phyloP scores from a whole-genome alignment of 2,113 vertebrate genomes.

The Thinocorus orbignyianus region DNA sequence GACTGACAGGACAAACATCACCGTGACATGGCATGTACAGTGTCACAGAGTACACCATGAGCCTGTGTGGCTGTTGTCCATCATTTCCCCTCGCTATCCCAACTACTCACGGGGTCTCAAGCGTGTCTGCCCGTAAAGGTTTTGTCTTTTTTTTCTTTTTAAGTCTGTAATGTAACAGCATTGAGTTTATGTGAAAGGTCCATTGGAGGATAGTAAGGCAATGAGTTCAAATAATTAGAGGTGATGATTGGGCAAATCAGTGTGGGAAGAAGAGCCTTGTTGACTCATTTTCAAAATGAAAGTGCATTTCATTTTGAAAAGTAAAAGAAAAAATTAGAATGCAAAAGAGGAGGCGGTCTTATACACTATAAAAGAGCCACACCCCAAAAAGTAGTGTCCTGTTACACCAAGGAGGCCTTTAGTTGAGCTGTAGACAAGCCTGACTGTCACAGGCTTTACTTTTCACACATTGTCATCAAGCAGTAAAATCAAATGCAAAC shows the following conservation, averaged over 20 bases:
- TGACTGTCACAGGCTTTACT: not conserved
- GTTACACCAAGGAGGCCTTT: not conserved
- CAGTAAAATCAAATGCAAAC: not conserved
- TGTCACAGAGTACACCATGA: rapidly evolving
- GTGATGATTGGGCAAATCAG: not conserved
- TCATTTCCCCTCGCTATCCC: too few relatives aligned
- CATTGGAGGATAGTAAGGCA: not conserved
- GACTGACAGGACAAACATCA: too few relatives aligned
- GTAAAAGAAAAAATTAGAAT: not conserved
- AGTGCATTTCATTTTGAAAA: not conserved
- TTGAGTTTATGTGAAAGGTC: not conserved
- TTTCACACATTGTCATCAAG: not conserved
- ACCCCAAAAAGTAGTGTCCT: not conserved
- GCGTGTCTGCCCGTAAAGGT: too few relatives aligned
- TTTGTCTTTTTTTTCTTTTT: not conserved
- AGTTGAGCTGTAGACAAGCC: not conserved
- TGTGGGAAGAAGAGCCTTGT: not conserved
- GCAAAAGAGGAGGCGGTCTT: not conserved
- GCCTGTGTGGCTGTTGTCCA: not conserved
- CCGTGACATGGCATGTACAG: not conserved
- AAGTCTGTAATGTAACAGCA: not conserved
- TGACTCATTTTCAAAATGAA: not conserved
- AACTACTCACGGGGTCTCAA: too few relatives aligned
- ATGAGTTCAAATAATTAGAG: not conserved
- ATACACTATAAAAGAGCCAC: not conserved